Evolutionary conservation across 92 coral and sea anemone species (phyloP), one percentile per base, ranked within the genome.

Genomic region (Palythoa caribaeorum): DNA sequence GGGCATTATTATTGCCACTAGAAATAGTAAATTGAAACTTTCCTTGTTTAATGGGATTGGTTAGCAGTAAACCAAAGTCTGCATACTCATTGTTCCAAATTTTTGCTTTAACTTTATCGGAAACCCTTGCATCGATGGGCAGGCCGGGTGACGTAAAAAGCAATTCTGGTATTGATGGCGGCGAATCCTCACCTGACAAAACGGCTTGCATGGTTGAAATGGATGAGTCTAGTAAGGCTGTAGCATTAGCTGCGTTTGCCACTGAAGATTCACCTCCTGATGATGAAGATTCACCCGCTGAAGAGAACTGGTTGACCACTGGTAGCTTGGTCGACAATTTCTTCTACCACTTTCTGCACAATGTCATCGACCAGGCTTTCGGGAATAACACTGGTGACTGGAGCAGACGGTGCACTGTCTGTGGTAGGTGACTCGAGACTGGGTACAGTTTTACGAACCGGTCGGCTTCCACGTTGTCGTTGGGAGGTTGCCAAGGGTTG

Each of bases 1-100:
- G 86, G 9, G 37, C 52, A 59, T 28, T 16, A 60, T 44, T 44
- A 9, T 51, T 48, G 15, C 38, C 28, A 6, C 69, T 16, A 13
- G 90, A 15, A 65, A 44, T 10, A 53, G 38, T 60, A 54, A 85
- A 72, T 7, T 57, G 76, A 17, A 55, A 85, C 57, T 70, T 53
- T 16, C 57, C 10, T 12, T 70, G 60, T 60, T 60, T 77, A 37
- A 48, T 66, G n/a, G 36, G 55, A 14, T 47, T 50, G 38, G 17
- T 57, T 3, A 88, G 17, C 21, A 88, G 69, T 57, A 73, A 69
- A 16, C 87, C 85, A 60, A 88, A 85, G 16, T 92, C 89, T 57
- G 84, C 17, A 79, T 54, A 89, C 60, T 91, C 89, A 66, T 91
- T 83, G 48, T 86, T 86, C 89, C 90, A 92, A 14, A 92, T 92